A percentile compares a stretch with the other conserved stretches of the same genome.
phyloP scores from a whole-genome alignment of 2,113 vertebrate genomes.

The Neomonachus schauinslandi region DNA sequence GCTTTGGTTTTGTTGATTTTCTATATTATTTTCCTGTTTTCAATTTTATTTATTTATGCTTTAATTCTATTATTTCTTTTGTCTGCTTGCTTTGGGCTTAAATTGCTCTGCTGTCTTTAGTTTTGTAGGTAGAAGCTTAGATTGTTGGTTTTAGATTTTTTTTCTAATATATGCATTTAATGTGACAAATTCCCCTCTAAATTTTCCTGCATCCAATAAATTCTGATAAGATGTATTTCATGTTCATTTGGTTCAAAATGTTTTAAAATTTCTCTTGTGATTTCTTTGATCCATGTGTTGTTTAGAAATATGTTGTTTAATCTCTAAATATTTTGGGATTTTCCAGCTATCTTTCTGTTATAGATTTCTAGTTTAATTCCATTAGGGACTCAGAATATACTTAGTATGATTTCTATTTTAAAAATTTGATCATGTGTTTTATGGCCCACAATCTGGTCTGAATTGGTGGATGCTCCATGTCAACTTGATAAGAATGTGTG shows the following conservation, averaged over 20 bases:
- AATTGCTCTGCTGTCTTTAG: not conserved
- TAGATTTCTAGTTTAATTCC: constrained; percentile 10
- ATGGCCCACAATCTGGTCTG: not conserved
- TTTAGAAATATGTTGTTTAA: constrained; percentile 18
- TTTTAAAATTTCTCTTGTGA: not conserved
- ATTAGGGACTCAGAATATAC: not conserved
- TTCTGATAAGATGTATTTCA: not conserved
- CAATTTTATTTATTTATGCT: constrained; percentile 16
- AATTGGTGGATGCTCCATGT: not conserved
- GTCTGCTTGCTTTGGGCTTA: constrained; percentile 6
- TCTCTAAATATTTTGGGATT: constrained; percentile 8
- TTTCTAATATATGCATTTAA: not conserved
- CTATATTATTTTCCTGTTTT: not conserved
- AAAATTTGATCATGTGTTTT: not conserved
- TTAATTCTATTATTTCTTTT: constrained; percentile 1
- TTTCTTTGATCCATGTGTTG: not conserved
- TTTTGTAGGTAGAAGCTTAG: not conserved
- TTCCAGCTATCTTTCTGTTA: not conserved
- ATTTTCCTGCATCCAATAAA: not conserved
- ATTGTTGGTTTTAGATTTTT: not conserved
- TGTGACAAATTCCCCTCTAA: not conserved
- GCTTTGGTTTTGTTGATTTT: not conserved
- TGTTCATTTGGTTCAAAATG: not conserved
- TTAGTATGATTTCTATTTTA: not conserved
- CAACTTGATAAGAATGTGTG: not conserved